A percentile compares a stretch with the other conserved stretches of the same genome.
Evolutionary conservation across 1,140 invertebrate genomes (phyloP).

Genomic region (Drosophila nannoptera): DNA sequence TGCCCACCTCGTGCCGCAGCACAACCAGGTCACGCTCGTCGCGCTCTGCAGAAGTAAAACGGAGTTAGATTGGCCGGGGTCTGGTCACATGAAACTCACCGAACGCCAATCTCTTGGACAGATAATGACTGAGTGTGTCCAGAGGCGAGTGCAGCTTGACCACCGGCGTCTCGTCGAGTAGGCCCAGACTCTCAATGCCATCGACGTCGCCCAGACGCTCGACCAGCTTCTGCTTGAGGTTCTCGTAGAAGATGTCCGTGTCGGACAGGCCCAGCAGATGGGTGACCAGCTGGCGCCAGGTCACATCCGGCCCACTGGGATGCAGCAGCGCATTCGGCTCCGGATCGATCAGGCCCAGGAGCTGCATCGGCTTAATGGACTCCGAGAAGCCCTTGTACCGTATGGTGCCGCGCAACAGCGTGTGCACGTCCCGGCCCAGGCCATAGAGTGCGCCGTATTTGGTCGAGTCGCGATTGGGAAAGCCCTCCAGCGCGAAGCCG

Average conservation of each 20-base stretch:
- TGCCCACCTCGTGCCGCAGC: conserved; percentile 94
- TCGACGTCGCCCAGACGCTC: conserved; percentile 88
- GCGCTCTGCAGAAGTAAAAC: conserved; percentile 74
- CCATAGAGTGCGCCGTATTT: conserved; percentile 93
- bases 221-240: conserved; percentile 88
- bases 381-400: conserved; percentile 94
- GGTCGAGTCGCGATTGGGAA: conserved; percentile 96
- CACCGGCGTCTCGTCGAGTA: conserved; percentile 91
- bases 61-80: background rate
- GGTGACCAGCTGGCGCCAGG: conserved; percentile 95
- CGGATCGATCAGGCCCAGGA: conserved; percentile 92
- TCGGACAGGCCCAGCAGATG: conserved; percentile 91
- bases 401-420: conserved; percentile 94
- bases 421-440: conserved; percentile 88
- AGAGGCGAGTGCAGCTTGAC: conserved; percentile 92
- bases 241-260: conserved; percentile 94
- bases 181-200: conserved; percentile 90
- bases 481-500: conserved; percentile 97
- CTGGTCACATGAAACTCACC: conserved; percentile 80
- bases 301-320: conserved; percentile 95
- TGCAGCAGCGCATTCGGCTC: conserved; percentile 93
- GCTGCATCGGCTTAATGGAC: conserved; percentile 90
- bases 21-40: conserved; percentile 96
- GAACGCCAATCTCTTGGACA: conserved; percentile 91
- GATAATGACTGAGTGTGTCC: conserved; percentile 93